These are phyloP conservation scores for Paguma larvata DNA, from an alignment of 2,797 vertebrate genomes.

Conservation along the genomic window DNA sequence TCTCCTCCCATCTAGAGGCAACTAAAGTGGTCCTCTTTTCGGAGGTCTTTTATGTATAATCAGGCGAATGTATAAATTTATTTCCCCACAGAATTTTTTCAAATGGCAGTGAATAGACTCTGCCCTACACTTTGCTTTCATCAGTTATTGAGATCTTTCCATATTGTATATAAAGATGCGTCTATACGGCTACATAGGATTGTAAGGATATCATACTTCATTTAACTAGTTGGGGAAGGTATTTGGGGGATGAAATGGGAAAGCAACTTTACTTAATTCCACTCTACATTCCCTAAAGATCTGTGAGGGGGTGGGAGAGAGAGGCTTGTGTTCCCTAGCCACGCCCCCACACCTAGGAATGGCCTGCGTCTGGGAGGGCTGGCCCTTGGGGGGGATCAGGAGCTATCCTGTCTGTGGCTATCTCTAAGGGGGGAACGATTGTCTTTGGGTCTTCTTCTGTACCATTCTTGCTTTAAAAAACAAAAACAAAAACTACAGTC, in stretches of 20 bases:
- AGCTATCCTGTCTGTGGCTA: background rate
- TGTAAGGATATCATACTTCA: background rate
- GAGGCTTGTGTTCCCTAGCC: background rate
- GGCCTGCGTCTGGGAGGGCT: background rate
- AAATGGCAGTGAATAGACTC: background rate
- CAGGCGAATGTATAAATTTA: background rate
- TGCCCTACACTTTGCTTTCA: background rate
- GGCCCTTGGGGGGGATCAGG: background rate
- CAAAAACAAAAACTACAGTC: background rate
- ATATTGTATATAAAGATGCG: background rate
- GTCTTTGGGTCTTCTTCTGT: background rate
- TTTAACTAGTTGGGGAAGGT: slow-evolving; percentile 7
- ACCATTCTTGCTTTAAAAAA: background rate
- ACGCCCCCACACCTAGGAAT: background rate
- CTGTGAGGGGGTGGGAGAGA: background rate
- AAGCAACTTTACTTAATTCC: background rate
- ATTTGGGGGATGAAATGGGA: background rate
- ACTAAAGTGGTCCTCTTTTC: background rate
- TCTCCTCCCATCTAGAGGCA: background rate
- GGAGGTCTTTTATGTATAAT: background rate
- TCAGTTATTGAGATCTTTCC: slow-evolving; percentile 3
- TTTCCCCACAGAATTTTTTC: slow-evolving; percentile 25
- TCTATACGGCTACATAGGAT: background rate
- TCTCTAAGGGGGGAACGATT: background rate
- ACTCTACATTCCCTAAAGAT: background rate